A percentile compares a stretch with the other conserved stretches of the same genome.
These are phyloP conservation scores for Megaceryle maxima DNA, from an alignment of 2,113 vertebrate species.

Conservation along the genomic window DNA sequence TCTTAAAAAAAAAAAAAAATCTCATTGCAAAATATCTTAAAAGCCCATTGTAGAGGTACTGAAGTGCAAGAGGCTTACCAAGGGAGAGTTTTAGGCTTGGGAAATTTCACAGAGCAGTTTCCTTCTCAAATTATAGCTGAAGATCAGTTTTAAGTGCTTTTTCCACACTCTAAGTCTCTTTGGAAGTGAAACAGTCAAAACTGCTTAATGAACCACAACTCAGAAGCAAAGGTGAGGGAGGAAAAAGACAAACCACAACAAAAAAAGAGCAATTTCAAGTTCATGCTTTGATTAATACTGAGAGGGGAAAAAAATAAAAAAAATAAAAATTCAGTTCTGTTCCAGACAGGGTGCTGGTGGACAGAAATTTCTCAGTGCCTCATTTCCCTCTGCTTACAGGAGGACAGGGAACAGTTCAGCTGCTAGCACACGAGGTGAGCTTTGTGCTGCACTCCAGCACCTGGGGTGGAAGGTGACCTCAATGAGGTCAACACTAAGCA, in stretches of 20 bases:
- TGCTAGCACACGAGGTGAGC: not conserved
- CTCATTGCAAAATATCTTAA: not conserved
- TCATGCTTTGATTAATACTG: not conserved
- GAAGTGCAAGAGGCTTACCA: not conserved
- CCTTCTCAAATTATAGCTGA: not conserved
- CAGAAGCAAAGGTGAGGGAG: not conserved
- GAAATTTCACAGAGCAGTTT: not conserved
- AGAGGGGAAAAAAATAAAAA: not conserved
- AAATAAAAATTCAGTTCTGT: not conserved
- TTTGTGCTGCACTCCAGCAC: not conserved
- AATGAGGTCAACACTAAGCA: not conserved
- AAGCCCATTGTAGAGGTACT: not conserved
- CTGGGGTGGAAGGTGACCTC: not conserved
- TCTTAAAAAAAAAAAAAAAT: not conserved
- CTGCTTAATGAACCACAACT: not conserved
- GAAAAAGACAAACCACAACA: not conserved
- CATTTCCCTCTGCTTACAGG: rapidly evolving
- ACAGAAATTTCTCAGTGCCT: not conserved
- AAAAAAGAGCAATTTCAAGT: not conserved
- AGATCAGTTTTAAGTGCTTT: not conserved
- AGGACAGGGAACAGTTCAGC: not conserved
- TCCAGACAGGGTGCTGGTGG: not conserved
- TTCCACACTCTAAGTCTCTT: not conserved
- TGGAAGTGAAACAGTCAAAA: not conserved
- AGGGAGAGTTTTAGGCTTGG: not conserved